Evolutionary conservation across 2,888 invertebrate genomes (phyloP), one percentile per base, ranked within the genome.

Genomic region (Galerucella nymphaeae): DNA sequence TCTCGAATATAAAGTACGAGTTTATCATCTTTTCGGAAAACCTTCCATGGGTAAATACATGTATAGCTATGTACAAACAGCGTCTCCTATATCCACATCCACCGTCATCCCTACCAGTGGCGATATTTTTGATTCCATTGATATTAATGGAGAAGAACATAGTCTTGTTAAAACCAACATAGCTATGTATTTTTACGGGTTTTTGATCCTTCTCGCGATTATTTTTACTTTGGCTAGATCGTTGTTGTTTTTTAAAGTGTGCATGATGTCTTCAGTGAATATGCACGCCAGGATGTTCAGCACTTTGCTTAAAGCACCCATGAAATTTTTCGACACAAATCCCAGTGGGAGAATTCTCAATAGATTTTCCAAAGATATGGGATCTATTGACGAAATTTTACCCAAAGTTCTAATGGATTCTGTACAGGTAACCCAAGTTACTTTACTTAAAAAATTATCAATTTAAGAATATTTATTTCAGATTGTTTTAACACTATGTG

Each of bases 331-430:
- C 83, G 94, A 96, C 81, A 91, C 90, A 0, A 96, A 96, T 85
- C 94, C 96, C 3, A 91, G 92, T 78, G 93, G 93, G 45, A 88
- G 93, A 66, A 93, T 96, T 75, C 87, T 96, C 59, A 93, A 93
- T 76, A 78, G 96, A 77, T 95, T 96, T 82, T 93, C 95, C 1
- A 95, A 95, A 83, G 96, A 96, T 82, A 90, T 94, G 83, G 94
- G 94, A 0, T 90, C 92, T 0, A 91, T 95, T 83, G 94, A 94
- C 80, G 94, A 94, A 80, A 83, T 92, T 41, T 84, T 94, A 8
- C 93, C 93, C n/a, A 50, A 50, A 88, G 93, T 90, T 50, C 85
- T 90, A 55, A 83, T 93, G 70, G 92, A 93, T 78, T 89, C 91
- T 0, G 82, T 89, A 9, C 79, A 91, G 89, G 92, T 91, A 83